A percentile compares a stretch with the other conserved stretches of the same genome.
Evolutionary conservation across 92 coral and sea anemone genomes (phyloP).

Genomic region (Porites evermanni): DNA sequence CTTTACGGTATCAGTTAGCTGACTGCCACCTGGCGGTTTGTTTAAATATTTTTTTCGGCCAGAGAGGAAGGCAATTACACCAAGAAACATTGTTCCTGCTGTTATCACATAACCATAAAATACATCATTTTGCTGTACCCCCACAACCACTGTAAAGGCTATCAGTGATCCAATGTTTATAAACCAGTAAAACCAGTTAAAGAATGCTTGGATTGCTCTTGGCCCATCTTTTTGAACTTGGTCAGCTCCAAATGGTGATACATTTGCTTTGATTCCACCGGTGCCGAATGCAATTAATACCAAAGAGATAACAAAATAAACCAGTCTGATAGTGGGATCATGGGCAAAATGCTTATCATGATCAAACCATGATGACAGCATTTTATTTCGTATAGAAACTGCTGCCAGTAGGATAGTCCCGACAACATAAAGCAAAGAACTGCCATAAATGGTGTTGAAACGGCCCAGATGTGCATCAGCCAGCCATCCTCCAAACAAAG

Average conservation of each 20-base stretch:
- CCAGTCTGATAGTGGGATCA: conserved; percentile 27
- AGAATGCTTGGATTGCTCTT: conserved; percentile 83
- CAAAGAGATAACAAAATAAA: conserved; percentile 67
- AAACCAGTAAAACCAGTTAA: conserved; percentile 98
- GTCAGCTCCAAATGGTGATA: conserved; percentile 98
- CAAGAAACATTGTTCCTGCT: conserved; percentile 75
- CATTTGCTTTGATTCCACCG: conserved; percentile 96
- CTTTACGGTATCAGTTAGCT: conserved; percentile 71
- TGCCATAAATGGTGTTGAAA: conserved; percentile 73
- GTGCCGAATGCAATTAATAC: conserved; percentile 85
- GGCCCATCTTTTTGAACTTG: conserved; percentile 89
- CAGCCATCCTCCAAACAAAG: conserved; percentile 91
- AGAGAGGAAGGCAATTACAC: conserved; percentile 65
- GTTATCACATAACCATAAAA: conserved; percentile 86
- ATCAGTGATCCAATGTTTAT: conserved; percentile 90
- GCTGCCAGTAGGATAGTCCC: conserved; percentile 69
- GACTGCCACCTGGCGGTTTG: conserved; percentile 89
- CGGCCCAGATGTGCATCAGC: conserved; percentile 87
- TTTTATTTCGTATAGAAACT: conserved; percentile 18
- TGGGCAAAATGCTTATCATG: neutral
- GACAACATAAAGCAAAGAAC: conserved; percentile 77
- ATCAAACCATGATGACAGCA: neutral
- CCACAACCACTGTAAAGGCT: conserved; percentile 84
- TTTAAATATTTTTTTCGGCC: conserved; percentile 71
- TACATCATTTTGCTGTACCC: conserved; percentile 78